Evolutionary conservation across 1,140 invertebrate genomes (phyloP).

Genomic region (Fopius arisanus): DNA sequence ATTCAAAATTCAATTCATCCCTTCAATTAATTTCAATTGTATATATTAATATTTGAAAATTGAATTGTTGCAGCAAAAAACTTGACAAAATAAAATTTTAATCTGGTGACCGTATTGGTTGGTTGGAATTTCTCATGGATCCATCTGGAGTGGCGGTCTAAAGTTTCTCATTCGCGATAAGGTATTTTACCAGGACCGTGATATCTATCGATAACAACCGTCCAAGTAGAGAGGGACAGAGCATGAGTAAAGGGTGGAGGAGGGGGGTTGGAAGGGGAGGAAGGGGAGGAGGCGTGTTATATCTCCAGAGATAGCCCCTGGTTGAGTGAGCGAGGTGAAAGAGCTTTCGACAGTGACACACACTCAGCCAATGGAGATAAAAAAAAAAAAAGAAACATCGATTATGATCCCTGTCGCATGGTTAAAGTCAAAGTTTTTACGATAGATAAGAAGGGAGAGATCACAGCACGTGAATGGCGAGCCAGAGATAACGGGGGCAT

Average conservation of each 20-base stretch:
- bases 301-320: neutral
- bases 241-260: neutral
- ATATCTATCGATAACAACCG: neutral
- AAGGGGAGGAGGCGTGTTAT: conserved; percentile 7
- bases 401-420: conserved; percentile 8
- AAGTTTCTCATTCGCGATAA: neutral
- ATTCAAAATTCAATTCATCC: no score
- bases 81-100: neutral
- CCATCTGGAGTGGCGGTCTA: neutral
- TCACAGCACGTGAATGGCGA: conserved; percentile 5
- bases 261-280: neutral
- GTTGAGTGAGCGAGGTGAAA: conserved; percentile 8
- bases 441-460: neutral
- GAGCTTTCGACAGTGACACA: conserved; percentile 34
- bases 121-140: neutral
- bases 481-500: neutral
- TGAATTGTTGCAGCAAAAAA: no score
- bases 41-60: no score
- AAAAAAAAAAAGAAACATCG: neutral
- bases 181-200: neutral
- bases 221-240: neutral
- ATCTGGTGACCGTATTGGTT: neutral
- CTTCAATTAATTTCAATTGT: no score
- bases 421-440: conserved; percentile 9
- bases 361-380: neutral